Evolutionary conservation across 2,888 invertebrate genomes (phyloP), one percentile per base, ranked within the genome.

Genomic region (Meloe dianella): DNA sequence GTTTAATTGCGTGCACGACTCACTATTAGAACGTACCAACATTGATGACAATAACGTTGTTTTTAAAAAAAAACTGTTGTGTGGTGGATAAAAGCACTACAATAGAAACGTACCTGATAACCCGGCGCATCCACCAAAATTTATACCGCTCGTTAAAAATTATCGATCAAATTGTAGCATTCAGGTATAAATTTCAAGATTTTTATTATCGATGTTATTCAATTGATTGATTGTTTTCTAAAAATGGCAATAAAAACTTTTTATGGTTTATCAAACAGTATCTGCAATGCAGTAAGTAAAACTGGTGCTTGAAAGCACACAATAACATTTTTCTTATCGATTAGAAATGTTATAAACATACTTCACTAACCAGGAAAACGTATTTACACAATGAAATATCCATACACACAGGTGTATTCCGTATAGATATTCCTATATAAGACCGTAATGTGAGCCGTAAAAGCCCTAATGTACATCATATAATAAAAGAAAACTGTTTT

Each of bases 241-340:
- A 17, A 41, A 8, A 1, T 8, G 1, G 17, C 8, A 5, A 41
- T 41, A 41, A 41, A 41, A 41, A 17, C n/a, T 41, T 41, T 41
- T 6, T 41, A 41, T 41, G 27, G 2, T 17, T 41, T 41, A 17
- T 17, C 7, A 41, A 41, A 41, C 41, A 41, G 41, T 64, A 68
- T 68, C 68, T 68, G 68, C 68, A 68, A 63, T 68, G 68, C 68
- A 68, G 68, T 61, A 30, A 60, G 57, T 51, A 47, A 65, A 65
- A 41, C 27, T 57, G 65, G 12, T 60, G 14, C 61, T 63, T 63
- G 22, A 57, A 30, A 58, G 57, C 29, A 61, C 29, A 61, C 58
- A 65, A 68, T 68, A 65, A 68, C 63, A 65, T 68, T 68, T 68
- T 68, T 65, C 68, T 62, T 61, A 65, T 65, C 65, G 68, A 68